These are phyloP conservation scores for Brachionus calyciflorus DNA, from an alignment of 1,140 invertebrate species.

Conservation along the genomic window DNA sequence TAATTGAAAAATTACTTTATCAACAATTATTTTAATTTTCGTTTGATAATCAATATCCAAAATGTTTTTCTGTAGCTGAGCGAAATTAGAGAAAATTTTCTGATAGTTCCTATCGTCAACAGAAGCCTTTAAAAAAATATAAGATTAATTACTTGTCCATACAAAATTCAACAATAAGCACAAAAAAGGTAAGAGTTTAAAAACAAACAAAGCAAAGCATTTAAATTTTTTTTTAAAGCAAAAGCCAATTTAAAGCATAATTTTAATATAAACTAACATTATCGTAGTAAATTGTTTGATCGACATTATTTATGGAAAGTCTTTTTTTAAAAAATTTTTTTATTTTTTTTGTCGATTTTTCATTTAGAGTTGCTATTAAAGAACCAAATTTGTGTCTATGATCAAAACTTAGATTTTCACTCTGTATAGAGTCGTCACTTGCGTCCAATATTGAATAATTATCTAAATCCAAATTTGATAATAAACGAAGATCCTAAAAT, in stretches of 20 bases:
- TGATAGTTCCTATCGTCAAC: neutral
- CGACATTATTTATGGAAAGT: too few species aligned
- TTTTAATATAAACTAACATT: too few species aligned
- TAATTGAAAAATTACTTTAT: slow-evolving; percentile 5
- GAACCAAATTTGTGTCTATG: neutral
- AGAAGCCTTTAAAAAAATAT: slow-evolving; percentile 8
- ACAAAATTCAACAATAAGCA: neutral
- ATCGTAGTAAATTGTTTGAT: too few species aligned
- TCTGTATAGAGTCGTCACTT: neutral
- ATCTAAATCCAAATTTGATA: slow-evolving; percentile 9
- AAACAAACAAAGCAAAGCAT: too few species aligned
- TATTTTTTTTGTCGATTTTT: too few species aligned
- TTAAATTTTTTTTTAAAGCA: too few species aligned
- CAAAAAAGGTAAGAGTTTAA: too few species aligned
- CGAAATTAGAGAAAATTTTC: slow-evolving; percentile 12
- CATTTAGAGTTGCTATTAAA: too few species aligned
- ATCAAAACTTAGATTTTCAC: neutral
- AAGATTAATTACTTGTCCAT: neutral
- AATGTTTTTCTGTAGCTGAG: slow-evolving; percentile 34
- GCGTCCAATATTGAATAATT: neutral
- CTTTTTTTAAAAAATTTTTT: too few species aligned
- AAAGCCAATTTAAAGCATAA: too few species aligned
- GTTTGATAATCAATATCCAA: slow-evolving; percentile 12
- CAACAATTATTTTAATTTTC: neutral
- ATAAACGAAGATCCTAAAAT: slow-evolving; percentile 8